Evolutionary conservation across 2,888 invertebrate species (phyloP), one percentile per base, ranked within the genome.

Genomic region (Temnothorax rugatulus): DNA sequence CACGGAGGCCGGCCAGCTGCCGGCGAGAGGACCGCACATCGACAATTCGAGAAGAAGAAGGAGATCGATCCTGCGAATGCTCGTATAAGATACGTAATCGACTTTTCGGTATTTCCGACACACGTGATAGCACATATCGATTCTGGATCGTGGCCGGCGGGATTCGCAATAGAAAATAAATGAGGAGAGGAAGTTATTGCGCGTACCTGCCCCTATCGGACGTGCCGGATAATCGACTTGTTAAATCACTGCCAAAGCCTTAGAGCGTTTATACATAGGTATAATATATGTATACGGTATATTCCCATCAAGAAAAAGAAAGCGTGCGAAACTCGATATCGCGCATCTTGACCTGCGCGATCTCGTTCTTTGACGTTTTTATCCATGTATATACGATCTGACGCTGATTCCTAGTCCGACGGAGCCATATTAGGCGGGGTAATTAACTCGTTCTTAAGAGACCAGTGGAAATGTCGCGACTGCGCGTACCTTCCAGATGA

Each of bases 1-100:
- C 94, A 98, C 98, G 85, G 96, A 97, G 94, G 98, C 98, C 0
- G 98, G 98, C 0, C 97, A 97, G 93, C 95, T 98, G 84, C 95
- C 96, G 25, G 92, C 94, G 4, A 93, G 94, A 86, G 95, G 95
- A 61, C 95, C 95, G 5, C 95, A 96, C 90, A 91, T 95, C 44
- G 93, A 94, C 38, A 91, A 90, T 54, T 85, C 89, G 59, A 73
- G 90, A 76, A 93, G 92, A 87, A 93, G 90, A 90, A 90, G 91
- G 83, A 91, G 92, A 87, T 73, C 86, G 63, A 61, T 86, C 54
- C 1, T 61, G 44, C 86, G 83, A 61, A 64, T 47, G 47, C 83
- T 90, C 77, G 64, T 88, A 76, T 90, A 89, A 86, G 54, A 82
- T 15, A 18, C 74, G 64, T 59, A 77, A 74, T 81, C 83, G 86